These are phyloP conservation scores for Drosophila erecta DNA, from an alignment of 1,140 invertebrate genomes.

Conservation along the genomic window DNA sequence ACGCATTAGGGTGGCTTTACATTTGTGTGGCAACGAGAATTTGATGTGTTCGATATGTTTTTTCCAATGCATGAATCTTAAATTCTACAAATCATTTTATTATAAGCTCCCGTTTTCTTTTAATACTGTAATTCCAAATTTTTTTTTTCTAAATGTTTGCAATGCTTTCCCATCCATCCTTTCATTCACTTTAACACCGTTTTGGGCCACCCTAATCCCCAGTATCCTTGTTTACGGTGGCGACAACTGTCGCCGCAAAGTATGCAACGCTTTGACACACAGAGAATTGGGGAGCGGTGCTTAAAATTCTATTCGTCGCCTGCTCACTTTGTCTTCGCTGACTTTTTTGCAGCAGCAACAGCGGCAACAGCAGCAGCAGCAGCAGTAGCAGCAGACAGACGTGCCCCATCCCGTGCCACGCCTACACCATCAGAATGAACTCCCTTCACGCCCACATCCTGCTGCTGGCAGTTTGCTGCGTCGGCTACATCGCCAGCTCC, in stretches of 20 bases:
- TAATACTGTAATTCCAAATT: no score
- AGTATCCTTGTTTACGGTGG: slow-evolving; percentile 3
- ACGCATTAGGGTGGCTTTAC: slow-evolving; percentile 7
- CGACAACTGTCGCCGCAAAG: slow-evolving; percentile 36
- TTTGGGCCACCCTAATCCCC: slow-evolving; percentile 21
- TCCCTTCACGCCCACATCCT: slow-evolving; percentile 60
- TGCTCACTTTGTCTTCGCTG: slow-evolving; percentile 49
- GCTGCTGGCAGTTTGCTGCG: slow-evolving; percentile 64
- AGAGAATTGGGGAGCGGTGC: slow-evolving; percentile 8
- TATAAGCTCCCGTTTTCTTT: no score
- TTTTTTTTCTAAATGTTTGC: not conserved
- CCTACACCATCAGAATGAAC: slow-evolving; percentile 57
- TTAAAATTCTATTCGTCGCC: slow-evolving; percentile 48
- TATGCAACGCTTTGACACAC: slow-evolving; percentile 45
- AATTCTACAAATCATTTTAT: no score
- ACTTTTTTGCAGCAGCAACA: slow-evolving; percentile 23
- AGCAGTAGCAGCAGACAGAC: slow-evolving; percentile 16
- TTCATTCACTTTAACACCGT: not conserved
- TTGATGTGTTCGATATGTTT: no score
- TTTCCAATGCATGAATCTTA: no score
- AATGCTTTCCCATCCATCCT: no score
- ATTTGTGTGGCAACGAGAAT: not conserved
- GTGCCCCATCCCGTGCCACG: slow-evolving; percentile 16
- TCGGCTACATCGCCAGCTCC: slow-evolving; percentile 65
- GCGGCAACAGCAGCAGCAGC: slow-evolving; percentile 8